A percentile compares a stretch with the other conserved stretches of the same genome.
Conservation (phyloP, 2,113 vertebrate species). For the human (Homo sapiens) region DNA sequence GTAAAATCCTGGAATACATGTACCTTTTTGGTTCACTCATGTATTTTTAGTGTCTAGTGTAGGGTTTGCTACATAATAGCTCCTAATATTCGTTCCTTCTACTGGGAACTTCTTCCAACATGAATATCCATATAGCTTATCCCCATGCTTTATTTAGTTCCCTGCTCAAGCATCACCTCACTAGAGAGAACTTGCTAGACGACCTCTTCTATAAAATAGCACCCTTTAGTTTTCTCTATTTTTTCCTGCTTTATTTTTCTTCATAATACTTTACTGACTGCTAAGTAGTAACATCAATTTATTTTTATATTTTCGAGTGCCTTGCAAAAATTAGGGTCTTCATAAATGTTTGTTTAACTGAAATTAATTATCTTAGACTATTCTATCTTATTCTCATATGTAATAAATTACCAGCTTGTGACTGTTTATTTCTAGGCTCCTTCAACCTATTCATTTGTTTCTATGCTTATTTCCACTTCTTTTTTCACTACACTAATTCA, state of each 20-base stretch:
- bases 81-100: background rate
- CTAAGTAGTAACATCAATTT: background rate
- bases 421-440: background rate
- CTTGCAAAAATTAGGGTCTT: background rate
- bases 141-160: background rate
- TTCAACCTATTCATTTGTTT: background rate
- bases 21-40: background rate
- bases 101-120: background rate
- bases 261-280: background rate
- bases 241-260: conserved; percentile 28
- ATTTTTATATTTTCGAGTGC: background rate
- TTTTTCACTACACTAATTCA: background rate
- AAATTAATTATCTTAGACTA: background rate
- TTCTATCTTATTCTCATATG: background rate
- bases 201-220: background rate
- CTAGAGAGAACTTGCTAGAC: background rate
- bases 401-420: background rate
- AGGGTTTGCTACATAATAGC: background rate
- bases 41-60: background rate
- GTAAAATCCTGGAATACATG: background rate
- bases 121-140: background rate
- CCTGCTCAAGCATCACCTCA: background rate
- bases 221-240: background rate
- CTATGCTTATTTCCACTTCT: background rate
- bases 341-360: background rate